phyloP scores from a whole-genome alignment of 2,797 vertebrate genomes.

The Sphaeramia orbicularis region DNA sequence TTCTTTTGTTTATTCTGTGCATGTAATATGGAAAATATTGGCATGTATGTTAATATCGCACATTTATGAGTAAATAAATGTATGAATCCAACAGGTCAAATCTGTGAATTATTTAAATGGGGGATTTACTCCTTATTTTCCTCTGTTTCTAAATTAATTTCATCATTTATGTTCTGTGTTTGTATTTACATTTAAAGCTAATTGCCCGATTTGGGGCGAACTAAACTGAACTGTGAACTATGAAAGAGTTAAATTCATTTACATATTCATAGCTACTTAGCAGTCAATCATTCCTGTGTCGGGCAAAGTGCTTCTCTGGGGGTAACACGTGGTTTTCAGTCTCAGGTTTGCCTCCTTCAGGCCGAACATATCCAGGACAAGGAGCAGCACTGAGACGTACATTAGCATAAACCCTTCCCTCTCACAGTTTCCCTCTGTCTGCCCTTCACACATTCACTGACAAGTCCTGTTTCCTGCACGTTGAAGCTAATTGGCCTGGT shows the following conservation, averaged over 20 bases:
- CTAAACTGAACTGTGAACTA: conserved; percentile 43
- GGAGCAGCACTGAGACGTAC: conserved; percentile 33
- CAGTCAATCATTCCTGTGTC: conserved; percentile 61
- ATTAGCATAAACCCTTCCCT: conserved; percentile 55
- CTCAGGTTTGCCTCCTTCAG: conserved; percentile 49
- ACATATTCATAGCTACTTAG: conserved; percentile 38
- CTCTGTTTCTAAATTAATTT: conserved; percentile 3
- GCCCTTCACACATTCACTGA: conserved; percentile 58
- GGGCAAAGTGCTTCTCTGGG: conserved; percentile 49
- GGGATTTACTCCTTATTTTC: background rate
- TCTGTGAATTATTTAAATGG: background rate
- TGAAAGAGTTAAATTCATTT: conserved; percentile 45
- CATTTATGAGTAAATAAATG: too few relatives aligned
- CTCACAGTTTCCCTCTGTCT: conserved; percentile 21
- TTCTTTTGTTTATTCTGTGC: too few relatives aligned
- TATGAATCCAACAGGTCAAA: background rate
- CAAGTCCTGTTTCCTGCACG: conserved; percentile 34
- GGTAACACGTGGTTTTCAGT: conserved; percentile 48
- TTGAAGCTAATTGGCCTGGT: conserved; percentile 46
- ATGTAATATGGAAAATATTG: too few relatives aligned
- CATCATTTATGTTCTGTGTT: background rate
- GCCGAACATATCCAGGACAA: conserved; percentile 37
- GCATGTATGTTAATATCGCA: too few relatives aligned
- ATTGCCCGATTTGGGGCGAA: conserved; percentile 21
- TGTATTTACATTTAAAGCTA: background rate